Conservation (phyloP, 1,140 invertebrate species). For the Caerostris extrusa region DNA sequence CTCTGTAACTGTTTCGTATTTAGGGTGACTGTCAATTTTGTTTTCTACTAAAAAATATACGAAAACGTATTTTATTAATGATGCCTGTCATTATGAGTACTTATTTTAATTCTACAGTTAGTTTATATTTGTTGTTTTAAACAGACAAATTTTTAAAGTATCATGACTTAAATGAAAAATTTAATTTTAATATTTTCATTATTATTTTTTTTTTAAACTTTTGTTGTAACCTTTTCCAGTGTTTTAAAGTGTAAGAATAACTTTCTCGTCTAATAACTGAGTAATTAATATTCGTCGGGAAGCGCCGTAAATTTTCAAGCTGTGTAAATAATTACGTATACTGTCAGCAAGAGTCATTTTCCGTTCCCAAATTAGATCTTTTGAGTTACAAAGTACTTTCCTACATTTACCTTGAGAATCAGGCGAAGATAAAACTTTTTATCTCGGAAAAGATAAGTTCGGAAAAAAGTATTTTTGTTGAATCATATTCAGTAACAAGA, state of each 20-base stretch:
- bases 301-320: background rate
- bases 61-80: too few species aligned
- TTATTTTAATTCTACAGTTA: too few species aligned
- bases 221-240: background rate
- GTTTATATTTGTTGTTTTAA: too few species aligned
- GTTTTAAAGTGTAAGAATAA: background rate
- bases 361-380: background rate
- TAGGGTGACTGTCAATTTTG: too few species aligned
- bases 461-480: background rate
- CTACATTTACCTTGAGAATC: background rate
- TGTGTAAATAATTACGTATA: background rate
- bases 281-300: background rate
- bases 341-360: conserved; percentile 8
- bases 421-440: background rate
- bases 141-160: too few species aligned
- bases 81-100: too few species aligned
- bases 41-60: too few species aligned
- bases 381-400: conserved; percentile 6
- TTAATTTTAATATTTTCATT: background rate
- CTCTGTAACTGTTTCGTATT: too few species aligned
- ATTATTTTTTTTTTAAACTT: background rate
- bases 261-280: background rate
- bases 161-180: background rate
- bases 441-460: background rate
- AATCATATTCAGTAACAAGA: background rate